Evolutionary conservation across 2,888 invertebrate genomes (phyloP), one percentile per base, ranked within the genome.

Genomic region (Bimastos eiseni): DNA sequence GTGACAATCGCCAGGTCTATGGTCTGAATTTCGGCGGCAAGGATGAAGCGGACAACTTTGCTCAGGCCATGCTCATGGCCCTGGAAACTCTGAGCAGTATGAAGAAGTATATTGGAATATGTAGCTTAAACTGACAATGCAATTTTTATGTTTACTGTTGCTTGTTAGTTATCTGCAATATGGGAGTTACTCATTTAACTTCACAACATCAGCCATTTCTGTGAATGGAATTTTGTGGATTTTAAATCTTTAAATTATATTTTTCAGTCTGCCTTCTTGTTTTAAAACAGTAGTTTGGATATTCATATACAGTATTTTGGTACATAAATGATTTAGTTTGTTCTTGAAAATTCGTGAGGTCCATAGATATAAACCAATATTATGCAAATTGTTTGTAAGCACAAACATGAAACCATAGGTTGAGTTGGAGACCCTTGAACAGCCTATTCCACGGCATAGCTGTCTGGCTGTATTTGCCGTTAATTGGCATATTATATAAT

Each of bases 21-120:
- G 99, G 99, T 90, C 97, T 99, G 93, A 99, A 99, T 96, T 99
- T 99, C 96, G 98, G 98, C 93, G 98, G 97, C 95, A 97, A 98
- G 94, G 98, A 98, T 95, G 99, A 99, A 95, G 98, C 99, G 3
- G 98, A 98, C 95, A 97, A 97, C 93, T 99, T 99, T 96, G 98
- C 99, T 89, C 96, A 97, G 92, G 98, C 98, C 91, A 99, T 99
- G 98, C 97, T 97, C 95, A 98, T 98, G 95, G 98, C 98, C 15
- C 96, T 99, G 92, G 98, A 99, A 96, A 97, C 98, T 24, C 92
- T 95, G 38, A 93, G 91, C 44, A 90, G 91, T 91, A 49, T 36
- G 91, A 70, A n/a, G 70, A 70, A 70, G 8, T 17, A 13, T 70
- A 8, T 0, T 70, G 30, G n/a, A 70, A n/a, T 70, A n/a, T 70